A percentile compares a stretch with the other conserved stretches of the same genome.
phyloP scores from a whole-genome alignment of 2,797 vertebrate genomes.

The Gymnodraco acuticeps region DNA sequence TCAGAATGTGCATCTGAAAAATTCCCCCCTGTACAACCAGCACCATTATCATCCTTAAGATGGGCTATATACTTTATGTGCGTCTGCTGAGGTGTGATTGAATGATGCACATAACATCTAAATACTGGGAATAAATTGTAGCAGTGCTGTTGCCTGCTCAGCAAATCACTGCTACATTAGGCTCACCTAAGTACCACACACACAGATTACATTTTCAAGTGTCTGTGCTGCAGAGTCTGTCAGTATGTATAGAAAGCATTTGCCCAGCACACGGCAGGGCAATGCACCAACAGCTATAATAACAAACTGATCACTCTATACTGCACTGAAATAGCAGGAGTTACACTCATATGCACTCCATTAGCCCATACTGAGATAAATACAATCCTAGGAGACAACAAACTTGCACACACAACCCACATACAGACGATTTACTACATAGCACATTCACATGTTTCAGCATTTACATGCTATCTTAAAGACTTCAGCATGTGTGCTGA shows the following conservation, averaged over 20 bases:
- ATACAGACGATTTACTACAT: slow-evolving; percentile 8
- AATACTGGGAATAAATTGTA: slow-evolving; percentile 82
- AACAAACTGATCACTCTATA: slow-evolving; percentile 54
- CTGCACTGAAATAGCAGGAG: slow-evolving; percentile 30
- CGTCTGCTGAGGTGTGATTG: slow-evolving; percentile 63
- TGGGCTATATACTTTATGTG: slow-evolving; percentile 60
- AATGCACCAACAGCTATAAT: slow-evolving; percentile 57
- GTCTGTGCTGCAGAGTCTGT: slow-evolving; percentile 52
- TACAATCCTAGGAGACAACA: slow-evolving; percentile 12
- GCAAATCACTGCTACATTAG: slow-evolving; percentile 81
- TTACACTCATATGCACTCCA: slow-evolving; percentile 18
- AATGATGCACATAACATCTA: slow-evolving; percentile 75
- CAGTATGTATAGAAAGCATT: slow-evolving; percentile 76
- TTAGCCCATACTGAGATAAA: slow-evolving; percentile 22
- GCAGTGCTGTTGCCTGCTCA: slow-evolving; percentile 79
- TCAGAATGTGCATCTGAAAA: slow-evolving; percentile 51
- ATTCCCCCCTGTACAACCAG: slow-evolving; percentile 40
- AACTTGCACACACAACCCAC: background rate
- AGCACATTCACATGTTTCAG: slow-evolving; percentile 19
- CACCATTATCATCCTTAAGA: slow-evolving; percentile 50
- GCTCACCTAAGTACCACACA: slow-evolving; percentile 73
- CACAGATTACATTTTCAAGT: slow-evolving; percentile 63
- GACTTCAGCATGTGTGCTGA: slow-evolving; percentile 23
- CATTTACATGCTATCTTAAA: slow-evolving; percentile 17
- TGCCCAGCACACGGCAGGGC: slow-evolving; percentile 50